Base-by-base conservation (phyloP, 2,888 invertebrate species). In the Synanthedon tipuliformis region DNA sequence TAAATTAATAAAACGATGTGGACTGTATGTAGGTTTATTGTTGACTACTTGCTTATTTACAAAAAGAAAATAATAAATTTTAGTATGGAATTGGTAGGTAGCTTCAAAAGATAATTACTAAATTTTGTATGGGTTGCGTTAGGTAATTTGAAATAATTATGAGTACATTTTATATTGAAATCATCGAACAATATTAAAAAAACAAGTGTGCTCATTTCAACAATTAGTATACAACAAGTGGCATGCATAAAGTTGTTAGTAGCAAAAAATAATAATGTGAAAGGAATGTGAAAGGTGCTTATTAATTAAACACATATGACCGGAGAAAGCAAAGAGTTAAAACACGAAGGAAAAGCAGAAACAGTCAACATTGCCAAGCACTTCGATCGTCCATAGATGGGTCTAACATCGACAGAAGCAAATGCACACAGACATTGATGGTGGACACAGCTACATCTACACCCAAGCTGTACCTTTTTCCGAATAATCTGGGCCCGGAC, bases 401-500 rank as follows among this genome's bases (percentile, higher is more conserved):
- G 83, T 83, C 83, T 64, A 75, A 73, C 61, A 56, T 56, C 64
- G 57, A 55, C 61, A 61, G 59, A 60, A 16, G 16, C 7, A 49
- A 52, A 52, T 53, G 51, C 54, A 56, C 52, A 53, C 53, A 54
- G 45, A 16, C 23, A 23, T 15, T 49, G 18, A 48, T 52, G 45
- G 50, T 53, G 57, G 23, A 23, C 57, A 52, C 48, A 50, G 41
- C 40, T 54, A 55, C 50, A 49, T 50, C 41, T 50, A 52, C 41
- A 55, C 7, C 40, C 52, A 51, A 53, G 56, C 48, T 15, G 23
- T 69, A 96, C 94, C 90, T 96, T 96, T 84, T 95, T 94, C 73
- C 94, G 92, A 73, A 99, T 98, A 75, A 99, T 90, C 81, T 98
- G 95, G 18, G 97, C 96, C 62, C 97, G 90, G 48, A 98, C 93